A percentile compares a stretch with the other conserved stretches of the same genome.
These are phyloP conservation scores for Phaonia tiefii DNA, from an alignment of 2,888 invertebrate genomes.

Conservation along the genomic window DNA sequence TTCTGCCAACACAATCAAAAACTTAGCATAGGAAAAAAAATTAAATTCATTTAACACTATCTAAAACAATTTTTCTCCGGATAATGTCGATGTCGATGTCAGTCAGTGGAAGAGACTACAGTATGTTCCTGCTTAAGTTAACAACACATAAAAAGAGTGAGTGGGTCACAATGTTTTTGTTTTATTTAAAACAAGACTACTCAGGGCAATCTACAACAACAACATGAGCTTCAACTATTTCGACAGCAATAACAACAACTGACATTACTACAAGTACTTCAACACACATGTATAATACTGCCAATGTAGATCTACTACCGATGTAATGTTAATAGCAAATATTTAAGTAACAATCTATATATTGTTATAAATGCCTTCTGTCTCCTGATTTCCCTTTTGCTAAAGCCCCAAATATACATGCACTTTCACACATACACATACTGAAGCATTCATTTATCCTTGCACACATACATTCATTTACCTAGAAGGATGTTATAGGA, in stretches of 20 bases:
- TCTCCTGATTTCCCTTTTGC: too few species aligned
- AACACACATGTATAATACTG: not conserved
- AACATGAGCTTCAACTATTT: not conserved
- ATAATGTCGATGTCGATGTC: not conserved
- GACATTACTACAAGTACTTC: not conserved
- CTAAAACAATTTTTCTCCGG: conserved; percentile 15
- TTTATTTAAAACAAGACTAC: conserved; percentile 29
- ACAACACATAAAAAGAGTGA: conserved; percentile 56
- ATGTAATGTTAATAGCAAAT: conserved; percentile 34
- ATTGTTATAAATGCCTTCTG: not conserved
- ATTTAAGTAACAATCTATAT: conserved; percentile 34
- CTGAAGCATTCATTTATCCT: not conserved
- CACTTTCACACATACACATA: not conserved
- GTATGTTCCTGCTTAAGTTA: not conserved
- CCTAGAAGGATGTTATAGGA: too few species aligned
- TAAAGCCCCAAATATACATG: not conserved
- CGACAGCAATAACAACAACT: not conserved
- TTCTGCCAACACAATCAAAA: conserved; percentile 29
- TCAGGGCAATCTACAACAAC: conserved; percentile 29
- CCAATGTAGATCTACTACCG: not conserved
- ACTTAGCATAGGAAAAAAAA: not conserved
- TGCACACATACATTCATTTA: not conserved
- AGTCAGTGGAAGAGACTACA: not conserved
- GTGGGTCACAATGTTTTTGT: conserved; percentile 41
- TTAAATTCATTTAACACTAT: conserved; percentile 47